phyloP scores from a whole-genome alignment of 2,113 vertebrate species.

The Australoheros scitulus region DNA sequence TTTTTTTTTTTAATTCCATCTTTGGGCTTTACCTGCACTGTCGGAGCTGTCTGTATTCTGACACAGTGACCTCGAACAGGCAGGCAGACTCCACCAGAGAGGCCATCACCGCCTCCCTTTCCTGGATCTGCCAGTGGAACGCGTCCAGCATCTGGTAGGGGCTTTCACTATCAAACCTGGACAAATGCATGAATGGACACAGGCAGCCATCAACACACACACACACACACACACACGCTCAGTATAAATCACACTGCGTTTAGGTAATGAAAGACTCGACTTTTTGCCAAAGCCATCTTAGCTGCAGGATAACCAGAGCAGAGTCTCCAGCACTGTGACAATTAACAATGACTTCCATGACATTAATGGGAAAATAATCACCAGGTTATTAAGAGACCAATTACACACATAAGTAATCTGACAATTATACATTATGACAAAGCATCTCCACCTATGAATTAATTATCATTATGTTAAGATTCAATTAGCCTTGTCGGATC shows the following conservation, averaged over 20 bases:
- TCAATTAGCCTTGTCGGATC: slow-evolving; percentile 68
- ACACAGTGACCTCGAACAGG: slow-evolving; percentile 90
- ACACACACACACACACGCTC: background rate
- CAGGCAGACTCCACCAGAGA: slow-evolving; percentile 85
- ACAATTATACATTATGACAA: slow-evolving; percentile 62
- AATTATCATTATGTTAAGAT: slow-evolving; percentile 66
- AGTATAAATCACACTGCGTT: slow-evolving; percentile 29
- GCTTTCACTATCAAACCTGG: slow-evolving; percentile 84
- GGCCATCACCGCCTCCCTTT: slow-evolving; percentile 86
- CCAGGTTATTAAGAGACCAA: slow-evolving; percentile 67
- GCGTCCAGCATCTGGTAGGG: slow-evolving; percentile 85
- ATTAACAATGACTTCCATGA: slow-evolving; percentile 61
- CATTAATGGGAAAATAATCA: slow-evolving; percentile 73
- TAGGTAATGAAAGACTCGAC: slow-evolving; percentile 25
- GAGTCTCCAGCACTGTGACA: slow-evolving; percentile 34
- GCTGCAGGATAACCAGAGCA: slow-evolving; percentile 21
- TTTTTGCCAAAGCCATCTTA: slow-evolving; percentile 33
- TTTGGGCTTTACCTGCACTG: slow-evolving; percentile 85
- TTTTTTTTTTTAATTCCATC: background rate
- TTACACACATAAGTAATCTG: slow-evolving; percentile 70
- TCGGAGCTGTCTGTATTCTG: slow-evolving; percentile 89
- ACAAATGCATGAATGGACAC: slow-evolving; percentile 14
- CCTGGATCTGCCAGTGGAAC: slow-evolving; percentile 84
- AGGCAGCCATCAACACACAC: slow-evolving; percentile 9
- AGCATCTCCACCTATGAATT: slow-evolving; percentile 59